phyloP scores from a whole-genome alignment of 2,888 invertebrate species.

The Apamea epomidion region DNA sequence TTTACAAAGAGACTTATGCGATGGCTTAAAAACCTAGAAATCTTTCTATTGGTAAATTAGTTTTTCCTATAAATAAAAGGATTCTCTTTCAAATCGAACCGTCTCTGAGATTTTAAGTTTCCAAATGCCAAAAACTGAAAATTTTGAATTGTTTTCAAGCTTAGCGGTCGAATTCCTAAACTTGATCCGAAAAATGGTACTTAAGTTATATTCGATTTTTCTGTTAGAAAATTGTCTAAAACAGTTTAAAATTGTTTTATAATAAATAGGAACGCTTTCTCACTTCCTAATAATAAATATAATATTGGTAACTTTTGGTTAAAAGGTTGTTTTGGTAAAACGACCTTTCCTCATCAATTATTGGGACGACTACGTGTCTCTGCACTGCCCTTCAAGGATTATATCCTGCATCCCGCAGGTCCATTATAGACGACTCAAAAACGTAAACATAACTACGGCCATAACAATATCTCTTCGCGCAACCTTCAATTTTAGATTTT shows the following conservation, averaged over 20 bases:
- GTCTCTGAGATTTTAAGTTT: neutral
- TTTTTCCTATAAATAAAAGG: neutral
- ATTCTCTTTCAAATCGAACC: neutral
- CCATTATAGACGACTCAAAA: neutral
- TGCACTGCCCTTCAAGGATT: neutral
- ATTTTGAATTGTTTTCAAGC: neutral
- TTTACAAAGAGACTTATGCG: slow-evolving; percentile 26
- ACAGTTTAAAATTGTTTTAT: neutral
- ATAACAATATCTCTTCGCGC: neutral
- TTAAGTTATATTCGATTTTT: neutral
- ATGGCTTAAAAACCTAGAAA: neutral
- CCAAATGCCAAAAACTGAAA: neutral
- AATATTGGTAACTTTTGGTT: neutral
- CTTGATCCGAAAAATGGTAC: no score
- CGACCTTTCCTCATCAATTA: no score
- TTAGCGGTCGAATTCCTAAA: neutral
- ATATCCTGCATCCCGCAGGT: neutral
- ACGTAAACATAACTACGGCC: neutral
- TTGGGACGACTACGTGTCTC: no score
- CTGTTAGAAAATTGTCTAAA: neutral
- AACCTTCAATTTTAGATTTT: no score
- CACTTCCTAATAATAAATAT: neutral
- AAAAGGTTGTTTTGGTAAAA: neutral
- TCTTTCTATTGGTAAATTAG: neutral
- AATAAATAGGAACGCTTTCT: neutral